Base-by-base conservation (phyloP, 2,888 invertebrate genomes). In the Cataglyphis cursor region DNA sequence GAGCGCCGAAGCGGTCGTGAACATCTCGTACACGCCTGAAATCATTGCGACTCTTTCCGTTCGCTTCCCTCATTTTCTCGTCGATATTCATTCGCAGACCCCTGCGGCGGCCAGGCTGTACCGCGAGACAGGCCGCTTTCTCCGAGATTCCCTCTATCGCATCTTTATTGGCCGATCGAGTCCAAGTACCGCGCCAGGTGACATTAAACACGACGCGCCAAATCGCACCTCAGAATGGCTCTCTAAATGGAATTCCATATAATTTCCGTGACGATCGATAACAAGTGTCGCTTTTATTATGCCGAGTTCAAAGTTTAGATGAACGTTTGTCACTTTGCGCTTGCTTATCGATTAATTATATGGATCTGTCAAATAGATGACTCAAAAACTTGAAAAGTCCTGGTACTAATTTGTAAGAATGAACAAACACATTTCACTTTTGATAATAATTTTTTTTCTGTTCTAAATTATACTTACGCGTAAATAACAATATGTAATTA, bases 61-160 rank as follows among this genome's bases (percentile, higher is more conserved):
- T 51, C 82, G 62, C 65, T 80, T 82, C 85, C 86, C 68, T 83
- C 82, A 85, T 90, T 83, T 89, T 90, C 89, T 87, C 87, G 73
- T 87, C 85, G 83, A 81, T 68, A 87, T 83, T 87, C 81, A 82
- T 76, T 66, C 72, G 73, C 31, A 83, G 73, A 78, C 85, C 87
- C 87, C 90, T 85, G 72, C 70, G 38, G 88, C 74, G 85, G 65
- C 41, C 86, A 59, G 57, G 31, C 74, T 48, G 8, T 51, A 72
- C 62, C 48, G 51, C 88, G 83, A 75, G 84, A 80, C 82, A 85
- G 85, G 84, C 87, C 81, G 91, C 92, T 92, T 92, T 92, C 92
- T 91, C 91, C 91, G 82, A 68, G 91, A 90, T 87, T 88, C 90
- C 85, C 87, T 86, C 87, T 88, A 89, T 92, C 86, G 88, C 89